Evolutionary conservation across 1,140 invertebrate genomes (phyloP).

Genomic region (Elysia chlorotica): DNA sequence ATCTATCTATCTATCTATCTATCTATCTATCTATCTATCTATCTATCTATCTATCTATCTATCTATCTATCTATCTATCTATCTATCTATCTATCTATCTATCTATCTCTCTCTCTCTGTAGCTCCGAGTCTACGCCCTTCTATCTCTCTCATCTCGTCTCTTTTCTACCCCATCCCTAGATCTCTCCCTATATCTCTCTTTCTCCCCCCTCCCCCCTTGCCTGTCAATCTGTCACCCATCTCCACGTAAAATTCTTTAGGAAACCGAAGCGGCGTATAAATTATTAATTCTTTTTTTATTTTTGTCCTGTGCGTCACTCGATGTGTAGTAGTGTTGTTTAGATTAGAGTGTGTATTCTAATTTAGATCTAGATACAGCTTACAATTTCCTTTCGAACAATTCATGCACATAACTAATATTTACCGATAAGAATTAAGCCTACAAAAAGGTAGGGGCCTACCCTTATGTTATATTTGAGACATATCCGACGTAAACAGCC

Average conservation of each 20-base stretch:
- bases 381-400: too few relatives aligned
- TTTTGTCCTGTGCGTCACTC: too few relatives aligned
- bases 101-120: background rate
- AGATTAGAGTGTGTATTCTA: too few relatives aligned
- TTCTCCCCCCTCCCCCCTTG: background rate
- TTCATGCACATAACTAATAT: too few relatives aligned
- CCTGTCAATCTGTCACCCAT: background rate
- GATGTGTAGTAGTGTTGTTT: too few relatives aligned
- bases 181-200: constrained; percentile 7
- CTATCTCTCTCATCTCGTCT: background rate
- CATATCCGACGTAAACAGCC: too few relatives aligned
- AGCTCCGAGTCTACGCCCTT: background rate
- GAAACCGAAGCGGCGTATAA: too few relatives aligned
- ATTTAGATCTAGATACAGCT: too few relatives aligned
- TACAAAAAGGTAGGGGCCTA: too few relatives aligned
- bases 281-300: too few relatives aligned
- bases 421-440: too few relatives aligned
- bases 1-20: background rate
- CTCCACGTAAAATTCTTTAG: background rate
- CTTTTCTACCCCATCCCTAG: constrained; percentile 4
- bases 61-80: background rate
- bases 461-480: too few relatives aligned
- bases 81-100: background rate
- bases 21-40: background rate
- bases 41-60: background rate